Evolutionary conservation across 2,797 vertebrate species (phyloP).

Genomic region (Cynodonichthys magdalenae): DNA sequence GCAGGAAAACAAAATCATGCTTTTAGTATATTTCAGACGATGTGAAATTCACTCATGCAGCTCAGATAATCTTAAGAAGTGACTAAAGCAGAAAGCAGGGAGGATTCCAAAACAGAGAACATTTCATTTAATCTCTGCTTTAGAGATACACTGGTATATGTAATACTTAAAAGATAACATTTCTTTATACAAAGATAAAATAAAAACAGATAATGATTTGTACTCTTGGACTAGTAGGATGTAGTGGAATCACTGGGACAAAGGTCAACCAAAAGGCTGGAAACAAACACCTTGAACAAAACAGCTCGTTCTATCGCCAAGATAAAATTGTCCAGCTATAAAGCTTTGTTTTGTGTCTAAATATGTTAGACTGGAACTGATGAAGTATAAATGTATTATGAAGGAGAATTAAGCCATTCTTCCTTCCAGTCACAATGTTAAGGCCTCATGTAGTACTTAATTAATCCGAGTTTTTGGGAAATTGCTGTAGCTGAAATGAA

Average conservation of each 20-base stretch:
- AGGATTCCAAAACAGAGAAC: neutral
- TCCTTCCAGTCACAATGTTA: no score
- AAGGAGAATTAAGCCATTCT: neutral
- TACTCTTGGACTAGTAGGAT: conserved; percentile 16
- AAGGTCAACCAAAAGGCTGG: conserved; percentile 44
- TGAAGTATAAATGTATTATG: neutral
- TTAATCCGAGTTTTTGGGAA: no score
- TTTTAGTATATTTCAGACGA: no score
- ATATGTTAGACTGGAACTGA: no score
- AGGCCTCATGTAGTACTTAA: no score
- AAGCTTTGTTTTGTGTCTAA: neutral
- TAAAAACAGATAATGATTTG: conserved; percentile 22
- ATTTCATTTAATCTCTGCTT: neutral
- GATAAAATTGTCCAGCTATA: neutral
- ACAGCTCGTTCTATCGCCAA: neutral
- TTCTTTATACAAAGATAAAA: conserved; percentile 33
- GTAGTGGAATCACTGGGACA: conserved; percentile 50
- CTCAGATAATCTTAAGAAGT: conserved; percentile 13
- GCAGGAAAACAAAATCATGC: no score
- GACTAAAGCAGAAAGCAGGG: neutral
- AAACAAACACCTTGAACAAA: neutral
- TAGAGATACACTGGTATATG: neutral
- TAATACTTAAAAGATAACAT: conserved; percentile 25
- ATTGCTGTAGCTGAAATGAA: no score
- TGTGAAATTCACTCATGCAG: neutral